Evolutionary conservation across 2,888 invertebrate species (phyloP).

Genomic region (Morpho deidamia): DNA sequence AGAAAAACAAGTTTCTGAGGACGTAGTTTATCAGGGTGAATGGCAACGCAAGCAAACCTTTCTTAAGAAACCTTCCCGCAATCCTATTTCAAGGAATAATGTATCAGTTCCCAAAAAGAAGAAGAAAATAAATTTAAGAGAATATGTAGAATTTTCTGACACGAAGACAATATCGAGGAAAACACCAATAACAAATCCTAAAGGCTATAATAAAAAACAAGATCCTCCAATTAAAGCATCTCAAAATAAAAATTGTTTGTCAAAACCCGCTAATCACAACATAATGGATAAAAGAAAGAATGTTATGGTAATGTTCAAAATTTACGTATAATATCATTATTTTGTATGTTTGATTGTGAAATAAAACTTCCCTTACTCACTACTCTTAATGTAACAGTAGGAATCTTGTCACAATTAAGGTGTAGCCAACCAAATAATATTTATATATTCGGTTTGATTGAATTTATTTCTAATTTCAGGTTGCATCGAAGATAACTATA

Average conservation of each 20-base stretch:
- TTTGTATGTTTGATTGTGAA: too few species aligned
- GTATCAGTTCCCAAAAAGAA: background rate
- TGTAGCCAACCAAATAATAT: too few species aligned
- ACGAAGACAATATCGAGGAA: background rate
- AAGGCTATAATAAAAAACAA: background rate
- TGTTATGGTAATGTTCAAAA: slow-evolving; percentile 32
- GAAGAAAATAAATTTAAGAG: background rate
- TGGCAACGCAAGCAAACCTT: slow-evolving; percentile 43
- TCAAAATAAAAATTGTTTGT: background rate
- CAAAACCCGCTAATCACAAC: background rate
- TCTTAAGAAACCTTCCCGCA: background rate
- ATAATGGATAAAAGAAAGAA: slow-evolving; percentile 14
- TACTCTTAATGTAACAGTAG: too few species aligned
- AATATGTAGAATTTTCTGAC: background rate
- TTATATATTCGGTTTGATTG: background rate
- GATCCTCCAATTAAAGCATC: background rate
- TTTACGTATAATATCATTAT: too few species aligned
- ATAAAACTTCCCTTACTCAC: too few species aligned
- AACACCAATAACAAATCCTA: background rate
- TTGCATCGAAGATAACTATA: slow-evolving; percentile 37
- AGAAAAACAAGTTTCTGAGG: slow-evolving; percentile 50
- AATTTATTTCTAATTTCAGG: slow-evolving; percentile 37
- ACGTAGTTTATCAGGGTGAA: slow-evolving; percentile 62
- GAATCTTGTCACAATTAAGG: too few species aligned
- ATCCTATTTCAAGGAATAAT: slow-evolving; percentile 1